Base-by-base conservation (phyloP, 2,888 invertebrate species). In the Caenorhabditis sinica region DNA sequence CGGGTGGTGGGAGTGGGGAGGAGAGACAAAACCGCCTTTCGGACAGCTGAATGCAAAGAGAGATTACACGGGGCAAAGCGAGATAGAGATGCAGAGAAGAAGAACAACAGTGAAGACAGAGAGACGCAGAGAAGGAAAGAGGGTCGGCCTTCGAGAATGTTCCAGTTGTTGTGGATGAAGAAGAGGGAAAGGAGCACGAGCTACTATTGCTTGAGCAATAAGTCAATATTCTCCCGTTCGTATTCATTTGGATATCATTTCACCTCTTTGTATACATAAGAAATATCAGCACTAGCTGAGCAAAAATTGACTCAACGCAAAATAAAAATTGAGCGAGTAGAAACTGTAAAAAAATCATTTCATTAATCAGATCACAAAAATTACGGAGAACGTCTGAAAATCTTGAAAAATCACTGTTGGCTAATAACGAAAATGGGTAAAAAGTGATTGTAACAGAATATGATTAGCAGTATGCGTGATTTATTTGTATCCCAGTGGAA, bases 401-500 rank as follows among this genome's bases (percentile, higher is more conserved):
- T 61, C 45, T 43, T 45, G 33, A 23, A 20, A 33, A 51, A 51
- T 23, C 23, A 51, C 51, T 17, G 45, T 17, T 45, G 15, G 17
- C 4, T 17, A 60, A 13, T 2, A 45, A n/a, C 11, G 30, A 58
- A 66, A 45, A 25, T 30, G 23, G n/a, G 40, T 23, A 51, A 65
- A 65, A 56, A 51, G 51, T 20, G 13, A 40, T 11, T 36, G n/a
- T 30, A 20, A 60, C 11, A n/a, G 17, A 45, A 63, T 13, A 63
- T 20, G 36, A 60, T n/a, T 36, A 56, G 25, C n/a, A n/a, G n/a
- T n/a, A n/a, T n/a, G n/a, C 3, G n/a, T 43, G 20, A 6, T 9
- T 79, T 33, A 80, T 25, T 45, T 72, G 25, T 80, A 80, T 40
- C 80, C 80, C 56, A 80, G 25, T 9, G 80, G 80, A 49, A 82